Percentiles rank a stretch among this genome's conserved stretches.
Conservation (phyloP, 2,113 vertebrate genomes). For the Stegastes partitus region DNA sequence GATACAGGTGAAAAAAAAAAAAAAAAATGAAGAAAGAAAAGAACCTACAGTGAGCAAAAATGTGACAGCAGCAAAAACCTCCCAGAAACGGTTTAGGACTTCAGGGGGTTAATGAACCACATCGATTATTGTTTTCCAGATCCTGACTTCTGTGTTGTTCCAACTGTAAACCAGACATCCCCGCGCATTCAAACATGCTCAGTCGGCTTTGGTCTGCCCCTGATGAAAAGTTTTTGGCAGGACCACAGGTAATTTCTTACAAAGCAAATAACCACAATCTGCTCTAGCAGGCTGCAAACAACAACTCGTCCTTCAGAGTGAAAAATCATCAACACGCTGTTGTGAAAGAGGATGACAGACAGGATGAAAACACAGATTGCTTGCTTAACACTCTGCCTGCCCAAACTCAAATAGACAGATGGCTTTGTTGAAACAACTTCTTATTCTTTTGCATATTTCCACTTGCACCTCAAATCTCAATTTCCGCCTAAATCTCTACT, state of each 20-base stretch:
- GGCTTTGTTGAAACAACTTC: conserved; percentile 27
- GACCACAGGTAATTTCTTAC: not conserved
- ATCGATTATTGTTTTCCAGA: too few species aligned
- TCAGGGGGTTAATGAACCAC: too few species aligned
- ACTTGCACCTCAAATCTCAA: conserved; percentile 15
- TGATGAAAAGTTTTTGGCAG: not conserved
- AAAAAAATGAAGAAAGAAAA: too few species aligned
- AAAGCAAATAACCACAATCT: conserved; percentile 32
- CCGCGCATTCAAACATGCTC: not conserved
- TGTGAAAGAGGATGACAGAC: conserved; percentile 24
- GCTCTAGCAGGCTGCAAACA: conserved; percentile 13
- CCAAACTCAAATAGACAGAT: conserved; percentile 31
- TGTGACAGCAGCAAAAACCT: too few species aligned
- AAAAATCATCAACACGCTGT: conserved; percentile 9
- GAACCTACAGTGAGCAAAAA: too few species aligned
- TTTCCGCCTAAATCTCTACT: conserved; percentile 6
- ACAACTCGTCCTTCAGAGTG: conserved; percentile 1
- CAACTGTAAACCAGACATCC: not conserved
- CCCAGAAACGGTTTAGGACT: too few species aligned
- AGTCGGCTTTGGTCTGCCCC: conserved; percentile 8
- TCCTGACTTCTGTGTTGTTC: not conserved
- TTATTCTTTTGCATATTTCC: conserved; percentile 20
- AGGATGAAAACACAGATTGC: conserved; percentile 43
- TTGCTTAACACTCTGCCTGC: conserved; percentile 21
- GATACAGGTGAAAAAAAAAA: too few species aligned